Evolutionary conservation across 2,888 invertebrate genomes (phyloP), one percentile per base, ranked within the genome.

Genomic region (Plemyria rubiginata): DNA sequence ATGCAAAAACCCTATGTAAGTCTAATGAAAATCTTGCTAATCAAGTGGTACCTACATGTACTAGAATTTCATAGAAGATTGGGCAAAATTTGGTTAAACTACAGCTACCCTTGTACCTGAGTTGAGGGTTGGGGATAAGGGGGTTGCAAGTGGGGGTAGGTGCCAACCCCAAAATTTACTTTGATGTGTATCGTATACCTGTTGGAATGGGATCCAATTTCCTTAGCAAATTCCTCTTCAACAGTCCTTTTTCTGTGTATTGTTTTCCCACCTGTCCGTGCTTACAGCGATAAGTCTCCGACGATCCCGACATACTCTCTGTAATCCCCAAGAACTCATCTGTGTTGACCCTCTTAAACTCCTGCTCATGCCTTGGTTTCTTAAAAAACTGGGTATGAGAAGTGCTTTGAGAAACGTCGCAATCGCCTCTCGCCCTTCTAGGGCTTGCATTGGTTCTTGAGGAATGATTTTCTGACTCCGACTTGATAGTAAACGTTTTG

Each of bases 331-430:
- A 66, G 60, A 79, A 89, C 49, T 84, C 74, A 12, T 84, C 76
- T 7, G 72, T 79, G 4, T 80, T 81, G 2, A 88, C 79, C 48
- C 69, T 75, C 22, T 74, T 65, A 45, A 76, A 81, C 0, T 66
- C 60, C 0, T 71, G 71, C 0, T 76, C 69, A 58, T 74, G 69
- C 53, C 68, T 73, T 2, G 73, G 62, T 54, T 73, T 76, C 56
- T 71, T 80, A 41, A 74, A 84, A 59, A 80, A 88, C 32, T 87
- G 80, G 0, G 92, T 88, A 29, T 87, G 84, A 0, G 87, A 79
- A 28, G 75, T 76, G 54, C 76, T 78, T 11, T 55, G 56, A 0
- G 84, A 76, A 0, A 71, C 58, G 1, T 71, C 59, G 55, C 81
- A 81, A 49, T 79, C 70, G 4, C 69, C 76, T 54, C 66, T 76